These are phyloP conservation scores for Chirona hameri DNA, from an alignment of 2,888 invertebrate genomes.

Conservation along the genomic window DNA sequence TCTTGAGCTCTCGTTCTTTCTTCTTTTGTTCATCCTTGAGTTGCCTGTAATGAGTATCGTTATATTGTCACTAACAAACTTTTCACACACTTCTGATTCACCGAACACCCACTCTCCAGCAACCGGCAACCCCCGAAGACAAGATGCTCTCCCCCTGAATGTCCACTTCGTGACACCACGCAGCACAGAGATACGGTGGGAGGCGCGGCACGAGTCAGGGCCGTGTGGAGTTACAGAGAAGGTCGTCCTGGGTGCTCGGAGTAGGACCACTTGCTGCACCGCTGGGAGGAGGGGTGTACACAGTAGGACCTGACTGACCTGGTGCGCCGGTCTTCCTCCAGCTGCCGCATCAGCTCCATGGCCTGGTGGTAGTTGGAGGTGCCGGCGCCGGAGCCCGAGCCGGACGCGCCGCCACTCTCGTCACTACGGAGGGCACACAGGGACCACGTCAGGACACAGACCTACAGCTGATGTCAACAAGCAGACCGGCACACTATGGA, in stretches of 20 bases:
- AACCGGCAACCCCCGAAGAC: too few species aligned
- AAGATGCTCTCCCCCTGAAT: too few species aligned
- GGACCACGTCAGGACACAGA: background rate
- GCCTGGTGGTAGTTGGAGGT: constrained; percentile 31
- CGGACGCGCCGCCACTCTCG: constrained; percentile 1
- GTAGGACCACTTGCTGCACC: too few species aligned
- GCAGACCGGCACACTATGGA: background rate
- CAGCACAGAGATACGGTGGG: too few species aligned
- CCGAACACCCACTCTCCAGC: too few species aligned
- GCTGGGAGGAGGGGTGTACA: background rate
- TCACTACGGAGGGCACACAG: background rate
- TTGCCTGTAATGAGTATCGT: constrained; percentile 30
- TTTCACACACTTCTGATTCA: too few species aligned
- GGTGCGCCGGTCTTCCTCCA: background rate
- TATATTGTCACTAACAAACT: too few species aligned
- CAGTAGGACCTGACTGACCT: background rate
- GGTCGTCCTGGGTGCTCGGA: too few species aligned
- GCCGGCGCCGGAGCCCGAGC: background rate
- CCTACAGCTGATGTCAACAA: background rate
- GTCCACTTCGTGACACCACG: too few species aligned
- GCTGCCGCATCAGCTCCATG: constrained; percentile 34
- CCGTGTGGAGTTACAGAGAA: too few species aligned
- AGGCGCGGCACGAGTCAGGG: too few species aligned
- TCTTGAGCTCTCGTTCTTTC: constrained; percentile 43
- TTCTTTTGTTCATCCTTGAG: constrained; percentile 41